Evolutionary conservation across 2,113 vertebrate genomes (phyloP).

Genomic region (Cryptotis parvus): DNA sequence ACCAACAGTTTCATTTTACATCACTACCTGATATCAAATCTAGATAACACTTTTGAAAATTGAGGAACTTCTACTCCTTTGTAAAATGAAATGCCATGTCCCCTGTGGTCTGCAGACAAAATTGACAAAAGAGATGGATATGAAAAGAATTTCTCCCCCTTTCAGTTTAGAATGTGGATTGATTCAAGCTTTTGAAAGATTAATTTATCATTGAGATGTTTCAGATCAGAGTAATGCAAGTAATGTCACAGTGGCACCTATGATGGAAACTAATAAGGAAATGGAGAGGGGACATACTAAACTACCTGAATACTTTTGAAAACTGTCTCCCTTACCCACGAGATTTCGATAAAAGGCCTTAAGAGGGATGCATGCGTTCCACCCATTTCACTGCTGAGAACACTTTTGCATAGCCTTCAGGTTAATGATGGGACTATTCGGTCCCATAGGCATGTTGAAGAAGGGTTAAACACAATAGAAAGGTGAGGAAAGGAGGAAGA

Average conservation of each 20-base stretch:
- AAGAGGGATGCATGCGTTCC: accelerated
- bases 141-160: neutral
- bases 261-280: neutral
- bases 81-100: neutral
- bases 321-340: neutral
- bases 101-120: neutral
- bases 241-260: neutral
- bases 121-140: neutral
- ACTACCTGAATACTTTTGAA: neutral
- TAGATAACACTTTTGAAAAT: neutral
- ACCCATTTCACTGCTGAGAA: too few species aligned
- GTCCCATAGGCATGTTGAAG: neutral
- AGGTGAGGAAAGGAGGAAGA: neutral
- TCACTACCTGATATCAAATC: neutral
- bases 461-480: neutral
- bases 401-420: neutral
- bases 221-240: neutral
- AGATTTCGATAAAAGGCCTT: neutral
- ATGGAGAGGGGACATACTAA: neutral
- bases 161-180: neutral
- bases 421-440: neutral
- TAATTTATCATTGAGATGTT: neutral
- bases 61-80: neutral
- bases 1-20: neutral
- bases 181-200: neutral